A percentile compares a stretch with the other conserved stretches of the same genome.
Conservation (phyloP, 2,888 invertebrate genomes). For the Cactoblastis cactorum region DNA sequence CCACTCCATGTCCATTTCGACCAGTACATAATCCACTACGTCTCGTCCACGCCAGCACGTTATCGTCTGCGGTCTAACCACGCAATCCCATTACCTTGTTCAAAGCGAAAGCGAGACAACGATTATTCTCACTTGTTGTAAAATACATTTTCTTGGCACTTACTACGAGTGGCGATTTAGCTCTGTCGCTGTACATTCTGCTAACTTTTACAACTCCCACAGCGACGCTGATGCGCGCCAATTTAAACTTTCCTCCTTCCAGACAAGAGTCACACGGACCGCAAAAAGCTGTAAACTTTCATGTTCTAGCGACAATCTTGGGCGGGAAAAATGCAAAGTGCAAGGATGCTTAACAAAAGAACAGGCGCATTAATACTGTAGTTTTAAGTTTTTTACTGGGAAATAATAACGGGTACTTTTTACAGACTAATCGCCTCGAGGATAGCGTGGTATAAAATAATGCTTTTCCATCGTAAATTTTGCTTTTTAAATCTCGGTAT, state of each 20-base stretch:
- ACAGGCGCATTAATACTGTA: slow-evolving; percentile 45
- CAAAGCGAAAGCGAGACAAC: slow-evolving; percentile 53
- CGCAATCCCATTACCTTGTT: slow-evolving; percentile 41
- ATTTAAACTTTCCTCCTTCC: slow-evolving; percentile 48
- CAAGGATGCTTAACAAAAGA: slow-evolving; percentile 50
- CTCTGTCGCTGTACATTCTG: slow-evolving; percentile 50
- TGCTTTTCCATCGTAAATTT: not conserved
- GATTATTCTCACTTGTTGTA: slow-evolving; percentile 73
- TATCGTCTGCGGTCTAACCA: slow-evolving; percentile 2
- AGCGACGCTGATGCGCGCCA: slow-evolving; percentile 32
- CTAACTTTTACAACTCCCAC: slow-evolving; percentile 36
- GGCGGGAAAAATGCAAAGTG: slow-evolving; percentile 56
- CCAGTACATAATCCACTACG: not conserved
- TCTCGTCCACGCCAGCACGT: not conserved
- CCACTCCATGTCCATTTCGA: not conserved
- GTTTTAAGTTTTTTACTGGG: slow-evolving; percentile 38
- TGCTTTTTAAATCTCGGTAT: not conserved
- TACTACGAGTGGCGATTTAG: slow-evolving; percentile 69
- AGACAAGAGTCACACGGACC: slow-evolving; percentile 30
- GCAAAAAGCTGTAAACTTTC: slow-evolving; percentile 27
- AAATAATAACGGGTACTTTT: slow-evolving; percentile 14
- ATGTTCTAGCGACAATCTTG: slow-evolving; percentile 46
- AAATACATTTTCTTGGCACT: slow-evolving; percentile 72
- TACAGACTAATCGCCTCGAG: slow-evolving; percentile 5
- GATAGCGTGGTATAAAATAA: slow-evolving; percentile 6